A percentile compares a stretch with the other conserved stretches of the same genome.
These are phyloP conservation scores for Lepus europaeus DNA, from an alignment of 2,113 vertebrate species.

Conservation along the genomic window DNA sequence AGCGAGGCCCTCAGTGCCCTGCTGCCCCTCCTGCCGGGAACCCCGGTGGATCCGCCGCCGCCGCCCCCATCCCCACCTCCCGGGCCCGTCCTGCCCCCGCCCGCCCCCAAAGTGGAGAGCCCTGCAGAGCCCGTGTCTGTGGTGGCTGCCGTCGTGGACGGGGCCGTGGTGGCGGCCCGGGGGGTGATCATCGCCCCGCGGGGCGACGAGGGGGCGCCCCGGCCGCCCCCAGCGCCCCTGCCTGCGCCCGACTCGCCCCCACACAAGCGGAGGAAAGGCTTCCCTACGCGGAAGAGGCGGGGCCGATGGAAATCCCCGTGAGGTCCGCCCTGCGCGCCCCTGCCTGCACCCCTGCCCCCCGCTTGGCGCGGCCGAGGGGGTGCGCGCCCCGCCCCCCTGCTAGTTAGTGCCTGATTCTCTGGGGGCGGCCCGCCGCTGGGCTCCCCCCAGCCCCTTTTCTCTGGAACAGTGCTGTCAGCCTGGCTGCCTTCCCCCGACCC, in stretches of 20 bases:
- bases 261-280: conserved; percentile 83
- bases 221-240: neutral
- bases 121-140: conserved; percentile 67
- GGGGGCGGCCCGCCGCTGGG: neutral
- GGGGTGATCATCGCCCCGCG: conserved; percentile 71
- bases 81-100: conserved; percentile 39
- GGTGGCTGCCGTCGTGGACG: conserved; percentile 73
- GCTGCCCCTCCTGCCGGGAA: conserved; percentile 80
- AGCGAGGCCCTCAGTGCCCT: conserved; percentile 83
- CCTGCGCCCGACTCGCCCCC: conserved; percentile 71
- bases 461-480: conserved; percentile 78
- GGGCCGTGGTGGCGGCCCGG: conserved; percentile 57
- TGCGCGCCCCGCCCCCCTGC: conserved; percentile 69
- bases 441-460: conserved; percentile 51
- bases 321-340: neutral
- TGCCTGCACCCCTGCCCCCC: conserved; percentile 57
- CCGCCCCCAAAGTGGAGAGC: conserved; percentile 69
- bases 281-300: conserved; percentile 82
- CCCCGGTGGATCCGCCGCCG: neutral
- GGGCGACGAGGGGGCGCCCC: conserved; percentile 48
- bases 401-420: conserved; percentile 83
- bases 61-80: neutral
- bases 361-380: conserved; percentile 70
- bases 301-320: conserved; percentile 86
- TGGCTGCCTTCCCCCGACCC: conserved; percentile 75